These are phyloP conservation scores for Drosophila persimilis DNA, from an alignment of 1,140 invertebrate genomes.

Conservation along the genomic window DNA sequence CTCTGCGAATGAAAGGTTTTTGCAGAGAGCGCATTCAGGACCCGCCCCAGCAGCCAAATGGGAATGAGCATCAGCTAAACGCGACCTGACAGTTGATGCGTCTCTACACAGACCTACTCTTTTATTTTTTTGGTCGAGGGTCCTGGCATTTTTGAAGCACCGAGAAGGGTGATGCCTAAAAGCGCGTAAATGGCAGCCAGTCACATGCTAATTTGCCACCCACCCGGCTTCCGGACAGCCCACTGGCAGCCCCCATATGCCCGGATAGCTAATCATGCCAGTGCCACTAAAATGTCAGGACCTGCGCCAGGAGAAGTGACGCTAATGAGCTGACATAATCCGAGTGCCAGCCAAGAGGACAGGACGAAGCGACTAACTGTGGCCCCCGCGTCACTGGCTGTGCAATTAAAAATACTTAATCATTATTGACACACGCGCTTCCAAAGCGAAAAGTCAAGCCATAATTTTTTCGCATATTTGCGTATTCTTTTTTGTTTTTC, in stretches of 20 bases:
- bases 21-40: constrained; percentile 38
- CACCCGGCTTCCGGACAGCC: background rate
- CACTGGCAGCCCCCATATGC: constrained; percentile 10
- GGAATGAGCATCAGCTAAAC: constrained; percentile 49
- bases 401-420: constrained; percentile 71
- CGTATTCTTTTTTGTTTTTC: constrained; percentile 31
- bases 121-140: constrained; percentile 15
- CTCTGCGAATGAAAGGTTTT: constrained; percentile 32
- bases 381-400: background rate
- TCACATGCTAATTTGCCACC: constrained; percentile 66
- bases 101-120: constrained; percentile 7
- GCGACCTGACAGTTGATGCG: constrained; percentile 61
- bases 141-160: background rate
- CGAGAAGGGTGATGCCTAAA: constrained; percentile 55
- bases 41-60: constrained; percentile 25
- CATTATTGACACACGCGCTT: constrained; percentile 63
- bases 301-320: constrained; percentile 62
- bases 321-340: constrained; percentile 70
- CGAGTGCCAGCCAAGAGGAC: constrained; percentile 7
- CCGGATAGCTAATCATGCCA: constrained; percentile 55
- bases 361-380: background rate
- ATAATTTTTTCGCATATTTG: constrained; percentile 26
- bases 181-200: constrained; percentile 67
- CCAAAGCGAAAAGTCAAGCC: constrained; percentile 17
- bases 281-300: constrained; percentile 61